Conservation (phyloP, 1,140 invertebrate genomes). For the Panulirus ornatus region DNA sequence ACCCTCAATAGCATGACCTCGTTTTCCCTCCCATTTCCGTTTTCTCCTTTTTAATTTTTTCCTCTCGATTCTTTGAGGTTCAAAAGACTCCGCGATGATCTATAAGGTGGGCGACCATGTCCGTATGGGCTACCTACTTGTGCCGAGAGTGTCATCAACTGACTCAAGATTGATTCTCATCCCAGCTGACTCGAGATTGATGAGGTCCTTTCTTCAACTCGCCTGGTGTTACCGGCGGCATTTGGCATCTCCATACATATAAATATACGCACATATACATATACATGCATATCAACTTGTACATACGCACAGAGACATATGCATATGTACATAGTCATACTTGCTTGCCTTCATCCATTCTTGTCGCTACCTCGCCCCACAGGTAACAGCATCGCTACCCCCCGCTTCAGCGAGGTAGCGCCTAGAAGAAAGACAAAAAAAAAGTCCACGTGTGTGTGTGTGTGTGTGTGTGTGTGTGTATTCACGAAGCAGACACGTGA, state of each 20-base stretch:
- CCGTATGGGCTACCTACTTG: background rate
- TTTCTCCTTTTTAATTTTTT: background rate
- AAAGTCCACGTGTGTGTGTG: constrained; percentile 1
- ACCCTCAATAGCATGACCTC: background rate
- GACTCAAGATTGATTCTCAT: background rate
- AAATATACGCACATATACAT: constrained; percentile 47
- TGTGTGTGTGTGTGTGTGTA: background rate
- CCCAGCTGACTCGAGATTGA: too few species aligned
- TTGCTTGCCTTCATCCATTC: too few species aligned
- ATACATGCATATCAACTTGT: too few species aligned
- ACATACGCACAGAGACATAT: too few species aligned
- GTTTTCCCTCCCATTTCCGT: background rate
- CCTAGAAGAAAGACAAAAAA: background rate
- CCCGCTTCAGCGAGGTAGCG: too few species aligned
- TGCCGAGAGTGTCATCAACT: background rate
- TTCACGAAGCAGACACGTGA: too few species aligned
- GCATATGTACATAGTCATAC: too few species aligned
- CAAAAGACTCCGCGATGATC: background rate
- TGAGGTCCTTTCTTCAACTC: background rate
- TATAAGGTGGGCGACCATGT: background rate
- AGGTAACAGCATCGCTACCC: too few species aligned
- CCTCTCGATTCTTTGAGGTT: background rate
- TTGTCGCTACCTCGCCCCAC: too few species aligned
- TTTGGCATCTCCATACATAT: constrained; percentile 41
- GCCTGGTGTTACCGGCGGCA: background rate